Percentiles rank a stretch among this genome's conserved stretches.
These are phyloP conservation scores for Galeopsomyia nigrocyanea DNA, from an alignment of 2,888 invertebrate species.

Conservation along the genomic window DNA sequence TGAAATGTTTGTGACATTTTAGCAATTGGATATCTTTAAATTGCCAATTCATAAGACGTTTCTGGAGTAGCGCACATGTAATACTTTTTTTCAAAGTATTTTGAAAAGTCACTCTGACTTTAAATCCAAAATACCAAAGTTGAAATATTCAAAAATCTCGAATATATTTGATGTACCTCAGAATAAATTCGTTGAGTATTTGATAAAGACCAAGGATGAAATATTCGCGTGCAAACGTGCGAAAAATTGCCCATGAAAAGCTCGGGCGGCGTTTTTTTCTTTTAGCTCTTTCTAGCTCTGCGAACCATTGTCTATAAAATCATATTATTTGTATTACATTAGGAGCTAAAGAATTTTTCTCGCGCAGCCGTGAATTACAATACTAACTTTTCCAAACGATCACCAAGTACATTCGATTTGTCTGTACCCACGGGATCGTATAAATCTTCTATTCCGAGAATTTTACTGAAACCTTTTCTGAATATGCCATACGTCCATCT, in stretches of 20 bases:
- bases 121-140: no score
- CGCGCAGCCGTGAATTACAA: background rate
- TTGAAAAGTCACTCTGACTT: no score
- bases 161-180: constrained; percentile 55
- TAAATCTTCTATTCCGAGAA: constrained; percentile 78
- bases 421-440: constrained; percentile 79
- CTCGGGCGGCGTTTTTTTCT: constrained; percentile 65
- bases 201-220: constrained; percentile 67
- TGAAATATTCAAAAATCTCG: no score
- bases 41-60: no score
- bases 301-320: constrained; percentile 68
- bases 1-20: no score
- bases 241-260: constrained; percentile 67
- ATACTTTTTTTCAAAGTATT: no score
- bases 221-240: constrained; percentile 69
- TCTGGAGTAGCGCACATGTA: no score
- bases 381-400: constrained; percentile 76
- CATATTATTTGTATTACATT: no score
- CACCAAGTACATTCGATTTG: constrained; percentile 78
- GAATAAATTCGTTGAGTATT: constrained; percentile 66
- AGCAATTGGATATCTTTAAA: no score
- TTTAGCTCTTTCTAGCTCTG: constrained; percentile 65
- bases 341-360: no score
- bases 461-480: constrained; percentile 80
- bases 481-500: constrained; percentile 86